Percentiles rank a stretch among this genome's conserved stretches.
Conservation (phyloP, 2,797 vertebrate genomes). For the Sternotherus odoratus region DNA sequence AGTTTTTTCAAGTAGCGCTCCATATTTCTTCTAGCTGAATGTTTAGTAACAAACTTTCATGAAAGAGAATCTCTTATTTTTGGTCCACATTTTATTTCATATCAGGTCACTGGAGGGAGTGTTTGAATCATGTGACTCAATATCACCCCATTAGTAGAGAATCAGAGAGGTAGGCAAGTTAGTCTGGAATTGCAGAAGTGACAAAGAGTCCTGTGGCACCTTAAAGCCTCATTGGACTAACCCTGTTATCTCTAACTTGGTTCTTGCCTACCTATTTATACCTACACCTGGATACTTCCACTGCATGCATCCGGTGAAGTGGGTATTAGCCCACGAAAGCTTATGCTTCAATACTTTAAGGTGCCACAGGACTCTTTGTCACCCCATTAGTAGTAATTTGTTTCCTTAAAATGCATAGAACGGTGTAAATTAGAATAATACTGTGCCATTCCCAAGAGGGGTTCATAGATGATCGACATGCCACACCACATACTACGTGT, state of each 20-base stretch:
- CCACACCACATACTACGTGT: background rate
- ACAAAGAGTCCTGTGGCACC: no score
- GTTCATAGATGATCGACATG: slow-evolving; percentile 8
- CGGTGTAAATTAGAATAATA: slow-evolving; percentile 43
- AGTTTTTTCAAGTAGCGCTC: background rate
- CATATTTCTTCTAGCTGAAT: background rate
- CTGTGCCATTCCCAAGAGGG: slow-evolving; percentile 41
- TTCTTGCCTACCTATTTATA: no score
- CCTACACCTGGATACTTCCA: no score
- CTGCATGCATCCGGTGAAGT: no score
- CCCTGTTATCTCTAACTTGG: no score
- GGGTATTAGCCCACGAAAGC: no score
- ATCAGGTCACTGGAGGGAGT: background rate
- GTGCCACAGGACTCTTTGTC: no score
- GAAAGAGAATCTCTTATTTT: background rate
- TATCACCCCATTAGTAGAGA: slow-evolving; percentile 26
- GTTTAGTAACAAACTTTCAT: background rate
- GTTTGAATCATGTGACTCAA: slow-evolving; percentile 53
- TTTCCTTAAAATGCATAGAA: background rate
- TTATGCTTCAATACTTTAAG: no score
- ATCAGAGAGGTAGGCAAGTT: no score
- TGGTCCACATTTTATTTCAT: slow-evolving; percentile 18
- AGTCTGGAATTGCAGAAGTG: no score
- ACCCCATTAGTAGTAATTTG: slow-evolving; percentile 29
- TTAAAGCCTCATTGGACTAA: no score